Base-by-base conservation (phyloP, 2,797 vertebrate genomes). In the Melanotaenia pygmaea region DNA sequence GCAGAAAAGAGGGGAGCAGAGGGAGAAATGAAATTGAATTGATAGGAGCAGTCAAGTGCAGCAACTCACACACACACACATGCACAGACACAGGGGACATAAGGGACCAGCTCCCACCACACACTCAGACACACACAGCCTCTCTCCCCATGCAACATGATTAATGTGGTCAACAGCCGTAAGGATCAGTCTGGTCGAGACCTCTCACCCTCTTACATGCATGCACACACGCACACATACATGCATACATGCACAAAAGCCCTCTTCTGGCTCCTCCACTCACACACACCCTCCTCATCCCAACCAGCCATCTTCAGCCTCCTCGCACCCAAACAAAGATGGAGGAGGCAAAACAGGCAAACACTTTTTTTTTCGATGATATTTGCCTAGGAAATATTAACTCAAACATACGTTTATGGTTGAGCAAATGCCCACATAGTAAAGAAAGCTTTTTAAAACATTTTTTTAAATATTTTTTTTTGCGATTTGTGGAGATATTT, bases 121-220 rank as follows among this genome's bases (percentile, higher is more conserved):
- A 61, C 72, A 76, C 66, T 13, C 51, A 43, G 40, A 47, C 77
- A 68, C 59, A 74, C 67, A 64, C 80, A 80, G 40, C 63, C 16
- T n/a, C 24, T 47, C 30, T 58, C 61, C 72, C 73, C 65, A 76
- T 78, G 72, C 80, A 80, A 84, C 87, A 86, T 94, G 92, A 94
- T 95, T 94, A 92, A 94, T 94, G 91, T 90, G 89, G 83, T 86
- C 90, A 90, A 85, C 88, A 91, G 81, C 84, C 85, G 35, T 79
- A 73, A 86, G 87, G 85, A 87, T 86, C 82, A 75, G 88, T 90
- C 88, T 90, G 88, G 80, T 86, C 59, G 53, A 80, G 82, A 89
- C 85, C 89, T 86, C 84, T 88, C 70, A 81, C 77, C 86, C 86
- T 83, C 77, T 81, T 73, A 63, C 45, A 78, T 16, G 4, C 80